Percentiles rank a stretch among this genome's conserved stretches.
phyloP scores from a whole-genome alignment of 2,113 vertebrate genomes.

The Neotoma lepida region DNA sequence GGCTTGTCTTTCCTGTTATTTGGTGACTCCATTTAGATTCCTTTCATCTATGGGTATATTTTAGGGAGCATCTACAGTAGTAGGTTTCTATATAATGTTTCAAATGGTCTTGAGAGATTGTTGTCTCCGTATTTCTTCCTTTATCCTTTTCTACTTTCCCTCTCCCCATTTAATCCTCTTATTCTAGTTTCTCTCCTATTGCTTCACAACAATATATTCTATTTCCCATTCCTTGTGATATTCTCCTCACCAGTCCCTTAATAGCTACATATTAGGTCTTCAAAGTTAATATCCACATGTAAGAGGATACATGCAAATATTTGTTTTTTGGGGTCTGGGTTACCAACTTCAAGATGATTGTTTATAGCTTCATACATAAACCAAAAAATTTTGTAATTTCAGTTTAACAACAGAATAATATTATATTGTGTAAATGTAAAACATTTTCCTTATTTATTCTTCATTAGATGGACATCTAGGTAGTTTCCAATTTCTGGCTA shows the following conservation, averaged over 20 bases:
- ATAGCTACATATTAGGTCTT: background rate
- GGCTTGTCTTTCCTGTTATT: background rate
- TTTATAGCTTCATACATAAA: background rate
- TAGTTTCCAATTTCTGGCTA: no score
- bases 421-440: background rate
- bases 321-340: background rate
- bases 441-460: background rate
- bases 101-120: background rate
- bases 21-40: background rate
- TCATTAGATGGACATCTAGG: no score
- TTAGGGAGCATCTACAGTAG: background rate
- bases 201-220: background rate
- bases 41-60: background rate
- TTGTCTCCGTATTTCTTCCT: background rate
- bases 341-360: background rate
- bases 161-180: background rate
- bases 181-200: background rate
- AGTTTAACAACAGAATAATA: background rate
- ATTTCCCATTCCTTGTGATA: background rate
- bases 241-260: background rate
- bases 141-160: background rate
- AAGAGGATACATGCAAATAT: background rate
- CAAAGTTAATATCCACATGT: background rate
- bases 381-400: background rate
- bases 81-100: background rate